Conservation (phyloP, 2,113 vertebrate species). For the Poecile atricapillus region DNA sequence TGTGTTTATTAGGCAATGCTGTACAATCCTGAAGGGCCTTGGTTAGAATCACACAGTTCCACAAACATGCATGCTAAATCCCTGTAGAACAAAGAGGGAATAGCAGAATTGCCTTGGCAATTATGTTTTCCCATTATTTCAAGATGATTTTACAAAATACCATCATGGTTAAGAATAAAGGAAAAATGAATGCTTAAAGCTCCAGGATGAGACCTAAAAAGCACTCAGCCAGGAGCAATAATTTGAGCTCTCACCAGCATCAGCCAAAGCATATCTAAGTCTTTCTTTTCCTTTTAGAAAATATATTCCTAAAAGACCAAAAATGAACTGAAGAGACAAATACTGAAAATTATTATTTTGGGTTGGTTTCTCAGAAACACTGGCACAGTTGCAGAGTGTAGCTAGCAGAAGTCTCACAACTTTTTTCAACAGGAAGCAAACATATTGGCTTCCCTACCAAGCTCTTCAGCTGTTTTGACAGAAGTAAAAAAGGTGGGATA, state of each 20-base stretch:
- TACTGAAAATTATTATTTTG: not conserved
- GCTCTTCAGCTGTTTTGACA: not conserved
- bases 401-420: not conserved
- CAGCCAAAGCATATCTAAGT: not conserved
- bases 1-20: not conserved
- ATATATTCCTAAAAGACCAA: not conserved
- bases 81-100: not conserved
- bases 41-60: not conserved
- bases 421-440: not conserved
- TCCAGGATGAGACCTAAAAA: not conserved
- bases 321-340: not conserved
- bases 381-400: not conserved
- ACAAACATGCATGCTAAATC: not conserved
- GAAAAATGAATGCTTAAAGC: not conserved
- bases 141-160: not conserved
- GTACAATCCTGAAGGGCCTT: not conserved
- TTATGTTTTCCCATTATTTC: not conserved
- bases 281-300: not conserved
- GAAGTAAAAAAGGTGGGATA: not conserved
- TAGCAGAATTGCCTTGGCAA: not conserved
- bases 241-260: not conserved
- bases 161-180: not conserved
- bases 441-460: not conserved
- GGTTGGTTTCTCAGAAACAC: constrained; percentile 2
- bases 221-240: not conserved